Conservation (phyloP, 2,797 vertebrate genomes). For the Amblyopsis hoosieri region DNA sequence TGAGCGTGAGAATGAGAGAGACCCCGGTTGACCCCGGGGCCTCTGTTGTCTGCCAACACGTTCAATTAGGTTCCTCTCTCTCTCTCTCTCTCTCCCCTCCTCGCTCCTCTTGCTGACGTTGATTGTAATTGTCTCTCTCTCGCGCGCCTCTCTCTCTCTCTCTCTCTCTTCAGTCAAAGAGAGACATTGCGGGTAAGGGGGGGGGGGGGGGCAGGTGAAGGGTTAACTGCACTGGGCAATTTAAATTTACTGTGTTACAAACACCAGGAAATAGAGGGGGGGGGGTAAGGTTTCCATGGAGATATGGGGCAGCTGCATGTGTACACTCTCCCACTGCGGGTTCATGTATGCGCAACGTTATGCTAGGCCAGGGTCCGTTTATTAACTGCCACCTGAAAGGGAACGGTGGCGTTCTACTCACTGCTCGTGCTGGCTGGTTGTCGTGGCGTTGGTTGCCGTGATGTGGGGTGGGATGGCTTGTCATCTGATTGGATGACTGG, state of each 20-base stretch:
- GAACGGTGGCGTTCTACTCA: no score
- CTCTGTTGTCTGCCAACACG: constrained; percentile 45
- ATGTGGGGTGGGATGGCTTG: no score
- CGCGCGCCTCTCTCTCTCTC: constrained; percentile 18
- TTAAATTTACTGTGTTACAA: constrained; percentile 75
- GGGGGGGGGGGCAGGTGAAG: constrained; percentile 48
- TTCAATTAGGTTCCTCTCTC: constrained; percentile 29
- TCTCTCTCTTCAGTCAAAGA: constrained; percentile 1
- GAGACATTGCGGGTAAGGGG: constrained; percentile 37
- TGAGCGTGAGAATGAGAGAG: neutral
- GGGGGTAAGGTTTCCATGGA: constrained; percentile 64
- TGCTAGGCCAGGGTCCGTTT: constrained; percentile 37
- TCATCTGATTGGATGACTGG: no score
- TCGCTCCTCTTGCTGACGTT: constrained; percentile 39
- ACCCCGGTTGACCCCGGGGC: constrained; percentile 34
- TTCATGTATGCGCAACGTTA: constrained; percentile 34
- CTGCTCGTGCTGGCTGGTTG: no score
- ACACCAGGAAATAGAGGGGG: constrained; percentile 42
- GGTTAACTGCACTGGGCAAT: constrained; percentile 72
- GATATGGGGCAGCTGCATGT: constrained; percentile 50
- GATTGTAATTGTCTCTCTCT: constrained; percentile 52
- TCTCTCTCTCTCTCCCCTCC: neutral
- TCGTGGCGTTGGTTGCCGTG: no score
- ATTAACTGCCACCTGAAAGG: constrained; percentile 56
- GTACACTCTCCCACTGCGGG: neutral